Percentiles rank a stretch among this genome's conserved stretches.
Conservation (phyloP, 2,113 vertebrate genomes). For the Mus musculus region DNA sequence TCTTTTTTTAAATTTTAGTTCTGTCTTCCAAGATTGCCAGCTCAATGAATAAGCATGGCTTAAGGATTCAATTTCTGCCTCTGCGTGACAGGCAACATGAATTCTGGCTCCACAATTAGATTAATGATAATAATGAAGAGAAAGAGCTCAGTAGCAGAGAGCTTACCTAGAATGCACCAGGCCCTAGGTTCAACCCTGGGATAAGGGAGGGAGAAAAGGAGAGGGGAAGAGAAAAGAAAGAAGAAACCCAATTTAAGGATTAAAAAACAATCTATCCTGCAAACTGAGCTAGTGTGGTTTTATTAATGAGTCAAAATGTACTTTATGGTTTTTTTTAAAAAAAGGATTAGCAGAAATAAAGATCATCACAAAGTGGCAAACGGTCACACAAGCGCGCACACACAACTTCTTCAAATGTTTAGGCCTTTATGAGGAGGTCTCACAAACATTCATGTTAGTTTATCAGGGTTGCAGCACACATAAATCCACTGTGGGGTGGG, state of each 20-base stretch:
- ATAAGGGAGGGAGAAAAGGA: too few relatives aligned
- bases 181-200: not conserved
- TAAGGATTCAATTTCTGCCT: not conserved
- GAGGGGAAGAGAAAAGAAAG: not conserved
- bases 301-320: not conserved
- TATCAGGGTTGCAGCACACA: not conserved
- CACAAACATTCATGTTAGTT: not conserved
- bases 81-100: not conserved
- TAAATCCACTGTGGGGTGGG: too few relatives aligned
- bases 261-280: not conserved
- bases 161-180: not conserved
- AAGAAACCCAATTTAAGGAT: not conserved
- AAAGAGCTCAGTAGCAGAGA: not conserved
- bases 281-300: not conserved
- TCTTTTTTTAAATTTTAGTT: not conserved
- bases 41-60: not conserved
- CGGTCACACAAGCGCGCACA: not conserved
- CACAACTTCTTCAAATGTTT: not conserved
- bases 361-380: not conserved
- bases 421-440: not conserved
- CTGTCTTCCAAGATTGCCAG: not conserved
- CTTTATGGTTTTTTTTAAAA: not conserved
- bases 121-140: conserved; percentile 2
- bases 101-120: not conserved
- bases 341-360: not conserved